phyloP scores from a whole-genome alignment of 2,113 vertebrate species.

The Centrocercus urophasianus region DNA sequence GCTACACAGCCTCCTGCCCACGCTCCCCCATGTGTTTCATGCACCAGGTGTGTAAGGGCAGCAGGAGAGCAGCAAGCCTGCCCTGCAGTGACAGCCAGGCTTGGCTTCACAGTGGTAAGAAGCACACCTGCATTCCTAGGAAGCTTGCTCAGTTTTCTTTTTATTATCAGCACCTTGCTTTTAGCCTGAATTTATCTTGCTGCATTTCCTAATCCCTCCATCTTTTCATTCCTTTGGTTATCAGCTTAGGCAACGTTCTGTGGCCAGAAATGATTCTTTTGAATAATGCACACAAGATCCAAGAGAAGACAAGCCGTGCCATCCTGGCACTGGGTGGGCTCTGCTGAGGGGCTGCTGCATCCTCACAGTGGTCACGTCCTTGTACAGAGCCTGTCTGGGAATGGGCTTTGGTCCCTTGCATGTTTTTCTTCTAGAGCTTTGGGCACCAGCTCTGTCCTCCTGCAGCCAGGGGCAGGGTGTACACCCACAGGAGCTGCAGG shows the following conservation, averaged over 20 bases:
- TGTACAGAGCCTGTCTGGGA: not conserved
- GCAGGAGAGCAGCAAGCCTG: not conserved
- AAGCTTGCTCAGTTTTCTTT: not conserved
- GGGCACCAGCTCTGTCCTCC: not conserved
- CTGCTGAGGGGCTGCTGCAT: not conserved
- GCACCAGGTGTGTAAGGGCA: not conserved
- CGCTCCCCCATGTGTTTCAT: not conserved
- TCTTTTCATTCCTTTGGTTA: not conserved
- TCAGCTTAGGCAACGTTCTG: not conserved
- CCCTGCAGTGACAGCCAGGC: not conserved
- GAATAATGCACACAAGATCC: not conserved
- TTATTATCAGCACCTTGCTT: not conserved
- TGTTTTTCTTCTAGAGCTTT: not conserved
- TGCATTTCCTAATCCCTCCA: not conserved
- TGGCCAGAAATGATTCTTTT: not conserved
- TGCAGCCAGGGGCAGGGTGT: rapidly evolving
- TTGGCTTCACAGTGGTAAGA: not conserved
- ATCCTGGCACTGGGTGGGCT: not conserved
- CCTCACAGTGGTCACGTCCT: not conserved
- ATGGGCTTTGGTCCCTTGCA: not conserved
- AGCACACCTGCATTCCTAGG: not conserved
- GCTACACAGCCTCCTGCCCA: not conserved
- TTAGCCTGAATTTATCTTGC: not conserved
- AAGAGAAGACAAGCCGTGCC: not conserved
- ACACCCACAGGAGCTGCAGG: rapidly evolving